phyloP scores from a whole-genome alignment of 2,113 vertebrate genomes.

The Tenebrosternarchus preto region DNA sequence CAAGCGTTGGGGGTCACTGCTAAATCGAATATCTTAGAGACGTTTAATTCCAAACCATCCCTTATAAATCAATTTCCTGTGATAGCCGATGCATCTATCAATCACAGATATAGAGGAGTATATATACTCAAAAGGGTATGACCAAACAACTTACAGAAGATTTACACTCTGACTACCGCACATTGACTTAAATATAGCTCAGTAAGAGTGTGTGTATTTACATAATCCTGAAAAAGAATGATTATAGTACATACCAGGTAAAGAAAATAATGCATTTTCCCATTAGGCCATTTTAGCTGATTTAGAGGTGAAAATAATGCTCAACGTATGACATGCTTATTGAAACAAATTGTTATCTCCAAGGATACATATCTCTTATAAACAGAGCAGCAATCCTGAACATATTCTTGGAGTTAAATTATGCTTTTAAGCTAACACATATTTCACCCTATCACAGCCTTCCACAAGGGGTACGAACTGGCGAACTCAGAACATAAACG shows the following conservation, averaged over 20 bases:
- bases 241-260: slow-evolving; percentile 13
- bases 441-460: slow-evolving; percentile 68
- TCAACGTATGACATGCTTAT: slow-evolving; percentile 29
- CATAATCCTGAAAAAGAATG: background rate
- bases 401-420: slow-evolving; percentile 42
- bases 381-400: slow-evolving; percentile 15
- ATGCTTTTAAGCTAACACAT: slow-evolving; percentile 41
- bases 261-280: slow-evolving; percentile 30
- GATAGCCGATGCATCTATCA: slow-evolving; percentile 89
- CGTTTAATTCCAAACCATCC: slow-evolving; percentile 90
- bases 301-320: slow-evolving; percentile 41
- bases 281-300: slow-evolving; percentile 34
- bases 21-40: slow-evolving; percentile 94
- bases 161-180: slow-evolving; percentile 80
- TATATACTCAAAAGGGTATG: slow-evolving; percentile 85
- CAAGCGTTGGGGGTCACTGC: slow-evolving; percentile 81
- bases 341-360: slow-evolving; percentile 44
- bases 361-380: slow-evolving; percentile 38
- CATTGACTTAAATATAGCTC: background rate
- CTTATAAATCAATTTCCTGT: slow-evolving; percentile 91
- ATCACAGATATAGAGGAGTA: slow-evolving; percentile 88
- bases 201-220: background rate
- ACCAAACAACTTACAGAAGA: slow-evolving; percentile 76
- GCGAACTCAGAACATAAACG: slow-evolving; percentile 57
- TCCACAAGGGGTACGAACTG: slow-evolving; percentile 84